These are phyloP conservation scores for Luperina testacea DNA, from an alignment of 2,888 invertebrate species.

Conservation along the genomic window DNA sequence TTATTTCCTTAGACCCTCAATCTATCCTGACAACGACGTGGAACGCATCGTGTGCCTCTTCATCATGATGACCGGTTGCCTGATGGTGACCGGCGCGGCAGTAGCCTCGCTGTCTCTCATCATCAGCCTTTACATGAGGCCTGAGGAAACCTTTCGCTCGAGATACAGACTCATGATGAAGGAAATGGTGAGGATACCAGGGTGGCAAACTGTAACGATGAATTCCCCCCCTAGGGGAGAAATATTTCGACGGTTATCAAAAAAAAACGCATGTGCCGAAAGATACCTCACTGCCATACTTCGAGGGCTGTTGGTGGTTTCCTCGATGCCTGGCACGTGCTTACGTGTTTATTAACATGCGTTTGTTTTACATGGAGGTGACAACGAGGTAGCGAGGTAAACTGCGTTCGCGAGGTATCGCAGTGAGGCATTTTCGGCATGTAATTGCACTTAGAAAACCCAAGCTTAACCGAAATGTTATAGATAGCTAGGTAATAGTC, in stretches of 20 bases:
- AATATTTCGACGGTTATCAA: too few relatives aligned
- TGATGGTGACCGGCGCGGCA: conserved; percentile 80
- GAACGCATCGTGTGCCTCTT: conserved; percentile 76
- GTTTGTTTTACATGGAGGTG: too few relatives aligned
- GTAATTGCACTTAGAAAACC: too few relatives aligned
- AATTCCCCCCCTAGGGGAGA: not conserved
- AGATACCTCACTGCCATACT: not conserved
- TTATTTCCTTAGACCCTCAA: conserved; percentile 69
- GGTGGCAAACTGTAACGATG: not conserved
- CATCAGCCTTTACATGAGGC: conserved; percentile 81
- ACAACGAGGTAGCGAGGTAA: not conserved
- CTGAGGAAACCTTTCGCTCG: conserved; percentile 80
- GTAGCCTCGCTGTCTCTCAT: conserved; percentile 81
- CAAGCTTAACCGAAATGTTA: not conserved
- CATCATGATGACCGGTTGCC: conserved; percentile 78
- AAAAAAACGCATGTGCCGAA: too few relatives aligned
- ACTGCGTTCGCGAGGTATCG: not conserved
- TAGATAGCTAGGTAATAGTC: too few relatives aligned
- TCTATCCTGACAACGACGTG: conserved; percentile 72
- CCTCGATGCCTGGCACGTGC: not conserved
- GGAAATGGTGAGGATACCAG: conserved; percentile 76
- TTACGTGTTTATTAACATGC: too few relatives aligned
- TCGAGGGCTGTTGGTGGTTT: not conserved
- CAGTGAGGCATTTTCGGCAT: too few relatives aligned
- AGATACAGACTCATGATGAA: conserved; percentile 82